Evolutionary conservation across 2,113 vertebrate genomes (phyloP).

Genomic region (Montifringilla adamsi): DNA sequence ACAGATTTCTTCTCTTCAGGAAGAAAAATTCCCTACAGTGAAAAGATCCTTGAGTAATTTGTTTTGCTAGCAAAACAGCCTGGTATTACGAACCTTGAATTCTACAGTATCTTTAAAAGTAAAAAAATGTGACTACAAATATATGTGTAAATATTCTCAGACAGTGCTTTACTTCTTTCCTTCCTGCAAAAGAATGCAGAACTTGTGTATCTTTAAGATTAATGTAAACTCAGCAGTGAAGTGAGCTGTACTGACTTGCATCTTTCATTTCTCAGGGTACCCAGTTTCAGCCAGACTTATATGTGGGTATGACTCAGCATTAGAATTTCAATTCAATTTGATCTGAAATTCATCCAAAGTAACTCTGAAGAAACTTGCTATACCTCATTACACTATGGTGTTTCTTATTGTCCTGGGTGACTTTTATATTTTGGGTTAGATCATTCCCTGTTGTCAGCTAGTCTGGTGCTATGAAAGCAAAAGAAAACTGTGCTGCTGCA

Average conservation of each 20-base stretch:
- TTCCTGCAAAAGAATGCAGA: not conserved
- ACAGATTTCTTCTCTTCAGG: conserved; percentile 9
- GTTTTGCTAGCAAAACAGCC: not conserved
- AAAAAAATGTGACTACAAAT: not conserved
- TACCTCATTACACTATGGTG: not conserved
- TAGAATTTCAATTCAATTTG: not conserved
- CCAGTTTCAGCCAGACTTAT: not conserved
- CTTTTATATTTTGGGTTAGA: not conserved
- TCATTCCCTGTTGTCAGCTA: not conserved
- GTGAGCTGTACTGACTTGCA: not conserved
- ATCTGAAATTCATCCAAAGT: not conserved
- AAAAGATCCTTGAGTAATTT: not conserved
- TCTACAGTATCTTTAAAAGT: not conserved
- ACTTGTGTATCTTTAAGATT: not conserved
- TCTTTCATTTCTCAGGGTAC: not conserved
- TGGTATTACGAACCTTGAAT: not conserved
- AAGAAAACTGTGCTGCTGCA: not conserved
- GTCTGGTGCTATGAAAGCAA: not conserved
- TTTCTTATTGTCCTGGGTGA: not conserved
- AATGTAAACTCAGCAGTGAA: not conserved
- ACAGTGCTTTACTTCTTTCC: not conserved
- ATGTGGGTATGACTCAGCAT: not conserved
- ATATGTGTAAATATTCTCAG: not conserved
- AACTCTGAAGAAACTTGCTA: not conserved
- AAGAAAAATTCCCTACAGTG: conserved; percentile 6